A percentile compares a stretch with the other conserved stretches of the same genome.
Conservation (phyloP, 2,797 vertebrate genomes). For the Prionace glauca region DNA sequence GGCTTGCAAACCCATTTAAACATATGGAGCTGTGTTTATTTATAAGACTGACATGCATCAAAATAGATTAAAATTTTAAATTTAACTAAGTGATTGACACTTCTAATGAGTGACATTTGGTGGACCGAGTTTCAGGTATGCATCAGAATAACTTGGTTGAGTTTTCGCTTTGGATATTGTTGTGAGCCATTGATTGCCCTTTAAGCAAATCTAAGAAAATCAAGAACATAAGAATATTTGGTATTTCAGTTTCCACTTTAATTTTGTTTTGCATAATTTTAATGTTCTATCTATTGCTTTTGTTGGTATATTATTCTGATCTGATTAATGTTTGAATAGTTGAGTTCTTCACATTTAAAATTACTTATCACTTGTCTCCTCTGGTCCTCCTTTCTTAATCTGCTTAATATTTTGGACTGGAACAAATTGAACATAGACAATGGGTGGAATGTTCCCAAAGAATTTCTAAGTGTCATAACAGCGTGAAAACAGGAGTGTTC, state of each 20-base stretch:
- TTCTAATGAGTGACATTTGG: neutral
- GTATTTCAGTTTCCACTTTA: neutral
- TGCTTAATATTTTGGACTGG: neutral
- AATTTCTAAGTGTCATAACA: too few species aligned
- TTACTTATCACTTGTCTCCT: neutral
- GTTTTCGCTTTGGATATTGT: neutral
- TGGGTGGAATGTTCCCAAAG: neutral
- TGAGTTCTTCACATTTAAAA: neutral
- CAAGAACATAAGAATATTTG: neutral
- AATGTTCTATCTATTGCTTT: neutral
- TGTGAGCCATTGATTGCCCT: neutral
- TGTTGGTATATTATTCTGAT: neutral
- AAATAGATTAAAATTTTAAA: conserved; percentile 20
- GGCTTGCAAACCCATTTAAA: conserved; percentile 29
- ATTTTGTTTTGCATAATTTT: neutral
- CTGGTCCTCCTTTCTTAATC: neutral
- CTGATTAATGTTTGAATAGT: neutral
- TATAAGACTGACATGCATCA: conserved; percentile 29
- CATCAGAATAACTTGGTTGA: neutral
- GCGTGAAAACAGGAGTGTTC: too few species aligned
- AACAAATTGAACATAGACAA: neutral
- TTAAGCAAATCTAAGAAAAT: neutral
- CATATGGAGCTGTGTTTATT: conserved; percentile 22
- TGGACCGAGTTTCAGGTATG: neutral
- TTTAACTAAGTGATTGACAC: conserved; percentile 10